Conservation (phyloP, 2,888 invertebrate species). For the Julus scanicus region DNA sequence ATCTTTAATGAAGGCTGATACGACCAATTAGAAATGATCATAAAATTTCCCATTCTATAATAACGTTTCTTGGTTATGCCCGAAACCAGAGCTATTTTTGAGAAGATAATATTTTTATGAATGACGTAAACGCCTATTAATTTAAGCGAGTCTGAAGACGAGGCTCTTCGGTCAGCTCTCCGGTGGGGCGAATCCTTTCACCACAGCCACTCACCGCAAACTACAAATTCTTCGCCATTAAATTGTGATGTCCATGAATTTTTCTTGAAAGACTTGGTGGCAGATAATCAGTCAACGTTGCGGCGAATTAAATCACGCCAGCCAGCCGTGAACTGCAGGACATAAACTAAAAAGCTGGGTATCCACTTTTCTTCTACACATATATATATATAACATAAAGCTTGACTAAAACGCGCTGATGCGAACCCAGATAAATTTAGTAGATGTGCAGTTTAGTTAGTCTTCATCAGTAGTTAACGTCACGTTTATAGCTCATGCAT, state of each 20-base stretch:
- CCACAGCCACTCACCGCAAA: constrained; percentile 12
- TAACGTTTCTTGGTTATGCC: not conserved
- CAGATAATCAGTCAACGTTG: constrained; percentile 45
- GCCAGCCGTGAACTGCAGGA: not conserved
- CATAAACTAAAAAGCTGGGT: not conserved
- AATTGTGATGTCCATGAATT: constrained; percentile 13
- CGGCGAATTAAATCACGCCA: constrained; percentile 35
- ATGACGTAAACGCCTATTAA: constrained; percentile 8
- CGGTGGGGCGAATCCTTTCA: not conserved
- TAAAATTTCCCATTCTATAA: not conserved
- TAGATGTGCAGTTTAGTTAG: no score
- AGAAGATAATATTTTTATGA: constrained; percentile 30
- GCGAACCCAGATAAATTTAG: no score
- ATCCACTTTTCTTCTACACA: not conserved
- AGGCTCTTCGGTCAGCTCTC: not conserved
- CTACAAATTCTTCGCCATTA: not conserved
- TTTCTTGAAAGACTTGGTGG: constrained; percentile 34
- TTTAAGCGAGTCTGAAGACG: not conserved
- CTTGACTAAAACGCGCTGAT: no score
- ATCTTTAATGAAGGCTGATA: not conserved
- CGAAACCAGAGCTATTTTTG: not conserved
- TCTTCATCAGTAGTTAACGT: no score
- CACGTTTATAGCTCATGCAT: no score
- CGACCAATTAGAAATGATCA: not conserved
- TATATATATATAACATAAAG: not conserved